These are phyloP conservation scores for Sorex maritimensis DNA, from an alignment of 2,797 vertebrate species.

Conservation along the genomic window DNA sequence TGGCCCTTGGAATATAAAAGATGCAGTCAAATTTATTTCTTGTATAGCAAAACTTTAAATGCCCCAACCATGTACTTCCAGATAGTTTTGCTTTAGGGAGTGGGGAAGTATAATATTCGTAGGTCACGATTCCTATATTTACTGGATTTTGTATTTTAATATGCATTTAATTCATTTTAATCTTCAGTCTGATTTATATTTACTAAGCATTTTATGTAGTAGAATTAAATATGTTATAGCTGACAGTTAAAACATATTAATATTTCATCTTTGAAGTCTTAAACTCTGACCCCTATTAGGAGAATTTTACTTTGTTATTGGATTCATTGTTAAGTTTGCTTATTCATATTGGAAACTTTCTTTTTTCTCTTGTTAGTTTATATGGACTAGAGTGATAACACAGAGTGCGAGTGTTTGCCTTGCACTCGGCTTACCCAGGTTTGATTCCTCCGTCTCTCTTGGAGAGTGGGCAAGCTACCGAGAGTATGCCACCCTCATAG, in stretches of 20 bases:
- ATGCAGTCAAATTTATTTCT: background rate
- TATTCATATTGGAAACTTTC: background rate
- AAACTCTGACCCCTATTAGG: accelerated
- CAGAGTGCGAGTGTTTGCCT: too few relatives aligned
- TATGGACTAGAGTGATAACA: background rate
- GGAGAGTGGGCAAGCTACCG: too few relatives aligned
- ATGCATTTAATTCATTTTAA: background rate
- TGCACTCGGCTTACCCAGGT: too few relatives aligned
- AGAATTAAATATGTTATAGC: background rate
- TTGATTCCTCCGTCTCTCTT: too few relatives aligned
- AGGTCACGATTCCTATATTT: background rate
- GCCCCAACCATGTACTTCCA: background rate
- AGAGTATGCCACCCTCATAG: too few relatives aligned
- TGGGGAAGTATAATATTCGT: accelerated
- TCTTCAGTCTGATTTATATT: background rate
- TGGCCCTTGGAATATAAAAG: slow-evolving; percentile 46
- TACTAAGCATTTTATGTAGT: background rate
- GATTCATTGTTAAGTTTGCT: background rate
- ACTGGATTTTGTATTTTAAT: background rate
- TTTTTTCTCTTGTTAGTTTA: background rate
- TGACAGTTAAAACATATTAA: background rate
- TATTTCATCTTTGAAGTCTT: background rate
- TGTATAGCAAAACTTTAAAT: background rate
- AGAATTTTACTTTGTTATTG: background rate
- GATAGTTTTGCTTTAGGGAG: background rate